Percentiles rank a stretch among this genome's conserved stretches.
Conservation (phyloP, 2,888 invertebrate genomes). For the Thecocarcelia acutangulata region DNA sequence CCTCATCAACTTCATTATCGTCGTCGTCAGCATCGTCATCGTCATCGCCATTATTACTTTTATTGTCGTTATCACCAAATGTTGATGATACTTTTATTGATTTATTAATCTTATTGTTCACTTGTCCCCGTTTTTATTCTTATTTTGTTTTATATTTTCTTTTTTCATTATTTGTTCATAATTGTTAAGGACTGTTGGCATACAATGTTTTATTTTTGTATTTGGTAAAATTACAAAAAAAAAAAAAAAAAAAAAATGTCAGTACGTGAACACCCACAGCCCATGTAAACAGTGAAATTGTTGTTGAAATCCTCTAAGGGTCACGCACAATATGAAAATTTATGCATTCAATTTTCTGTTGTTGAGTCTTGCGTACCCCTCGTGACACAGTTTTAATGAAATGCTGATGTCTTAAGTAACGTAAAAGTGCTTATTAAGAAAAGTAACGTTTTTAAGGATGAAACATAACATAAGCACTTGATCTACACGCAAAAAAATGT, state of each 20-base stretch:
- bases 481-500: too few species aligned
- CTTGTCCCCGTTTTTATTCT: not conserved
- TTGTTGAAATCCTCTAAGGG: constrained; percentile 25
- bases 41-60: constrained; percentile 3
- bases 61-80: constrained; percentile 36
- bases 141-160: not conserved
- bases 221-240: not conserved
- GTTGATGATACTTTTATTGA: constrained; percentile 57
- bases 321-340: constrained; percentile 35
- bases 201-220: constrained; percentile 16
- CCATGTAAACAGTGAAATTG: constrained; percentile 15
- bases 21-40: not conserved
- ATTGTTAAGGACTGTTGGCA: constrained; percentile 14
- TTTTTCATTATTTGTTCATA: constrained; percentile 5
- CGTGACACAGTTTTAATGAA: not conserved
- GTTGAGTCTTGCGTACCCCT: not conserved
- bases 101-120: constrained; percentile 53
- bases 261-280: constrained; percentile 1
- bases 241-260: not conserved
- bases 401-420: too few species aligned
- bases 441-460: too few species aligned
- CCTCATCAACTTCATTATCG: not conserved
- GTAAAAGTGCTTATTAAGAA: too few species aligned
- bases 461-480: too few species aligned
- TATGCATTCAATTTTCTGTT: not conserved